phyloP scores from a whole-genome alignment of 2,113 vertebrate species.

The Python bivittatus region DNA sequence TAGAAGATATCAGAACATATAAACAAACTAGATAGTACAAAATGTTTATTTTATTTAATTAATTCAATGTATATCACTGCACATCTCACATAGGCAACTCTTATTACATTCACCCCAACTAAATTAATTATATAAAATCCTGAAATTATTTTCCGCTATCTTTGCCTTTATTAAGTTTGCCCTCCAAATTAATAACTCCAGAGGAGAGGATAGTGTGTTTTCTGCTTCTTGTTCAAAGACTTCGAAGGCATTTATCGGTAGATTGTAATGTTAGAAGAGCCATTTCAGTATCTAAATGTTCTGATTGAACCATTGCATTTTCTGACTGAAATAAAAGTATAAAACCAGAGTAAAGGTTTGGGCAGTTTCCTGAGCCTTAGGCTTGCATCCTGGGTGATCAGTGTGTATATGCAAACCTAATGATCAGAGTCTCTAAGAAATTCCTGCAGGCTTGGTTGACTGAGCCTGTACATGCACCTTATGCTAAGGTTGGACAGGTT shows the following conservation, averaged over 20 bases:
- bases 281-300: neutral
- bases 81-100: neutral
- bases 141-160: neutral
- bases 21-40: neutral
- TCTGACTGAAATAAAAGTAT: neutral
- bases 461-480: neutral
- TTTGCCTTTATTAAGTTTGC: neutral
- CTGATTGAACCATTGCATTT: constrained; percentile 5
- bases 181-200: neutral
- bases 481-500: neutral
- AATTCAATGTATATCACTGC: neutral
- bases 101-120: neutral
- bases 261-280: neutral
- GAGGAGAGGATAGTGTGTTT: neutral
- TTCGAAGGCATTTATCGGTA: neutral
- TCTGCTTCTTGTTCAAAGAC: constrained; percentile 1
- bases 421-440: neutral
- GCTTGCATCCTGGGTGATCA: neutral
- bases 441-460: neutral
- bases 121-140: neutral
- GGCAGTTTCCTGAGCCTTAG: neutral
- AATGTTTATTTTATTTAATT: constrained; percentile 2
- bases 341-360: neutral
- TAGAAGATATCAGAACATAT: neutral
- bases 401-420: neutral